Conservation (phyloP, 2,113 vertebrate species). For the Lamprologus sp. region DNA sequence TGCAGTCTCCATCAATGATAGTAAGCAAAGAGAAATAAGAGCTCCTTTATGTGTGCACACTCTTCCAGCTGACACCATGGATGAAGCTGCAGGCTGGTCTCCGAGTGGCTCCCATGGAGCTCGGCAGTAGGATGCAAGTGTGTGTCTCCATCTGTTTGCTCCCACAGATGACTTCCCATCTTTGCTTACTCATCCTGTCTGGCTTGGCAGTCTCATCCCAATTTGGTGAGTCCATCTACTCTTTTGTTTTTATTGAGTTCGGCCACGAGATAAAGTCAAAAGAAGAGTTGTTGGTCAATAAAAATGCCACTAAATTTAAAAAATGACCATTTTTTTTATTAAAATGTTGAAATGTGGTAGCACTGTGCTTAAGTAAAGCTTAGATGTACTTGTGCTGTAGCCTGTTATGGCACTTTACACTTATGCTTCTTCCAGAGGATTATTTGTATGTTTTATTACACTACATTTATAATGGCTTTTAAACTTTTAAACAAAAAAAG, state of each 20-base stretch:
- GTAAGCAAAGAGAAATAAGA: neutral
- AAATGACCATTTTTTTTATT: rapidly evolving
- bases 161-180: slow-evolving; percentile 47
- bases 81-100: slow-evolving; percentile 29
- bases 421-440: neutral
- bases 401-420: neutral
- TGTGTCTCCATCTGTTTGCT: slow-evolving; percentile 17
- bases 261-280: neutral
- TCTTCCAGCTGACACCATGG: slow-evolving; percentile 33
- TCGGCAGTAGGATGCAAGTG: slow-evolving; percentile 48
- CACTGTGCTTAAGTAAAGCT: neutral
- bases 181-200: slow-evolving; percentile 50
- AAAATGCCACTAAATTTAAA: rapidly evolving
- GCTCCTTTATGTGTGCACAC: neutral
- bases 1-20: neutral
- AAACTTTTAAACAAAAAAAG: neutral
- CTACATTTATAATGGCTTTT: neutral
- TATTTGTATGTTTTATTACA: neutral
- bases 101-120: neutral
- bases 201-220: slow-evolving; percentile 26
- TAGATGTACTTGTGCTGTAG: neutral
- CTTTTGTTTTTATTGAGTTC: neutral
- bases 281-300: neutral
- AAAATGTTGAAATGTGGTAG: neutral
- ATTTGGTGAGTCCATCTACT: slow-evolving; percentile 50